Evolutionary conservation across 2,113 vertebrate species (phyloP), one percentile per base, ranked within the genome.

Genomic region (Heteronetta atricapilla): DNA sequence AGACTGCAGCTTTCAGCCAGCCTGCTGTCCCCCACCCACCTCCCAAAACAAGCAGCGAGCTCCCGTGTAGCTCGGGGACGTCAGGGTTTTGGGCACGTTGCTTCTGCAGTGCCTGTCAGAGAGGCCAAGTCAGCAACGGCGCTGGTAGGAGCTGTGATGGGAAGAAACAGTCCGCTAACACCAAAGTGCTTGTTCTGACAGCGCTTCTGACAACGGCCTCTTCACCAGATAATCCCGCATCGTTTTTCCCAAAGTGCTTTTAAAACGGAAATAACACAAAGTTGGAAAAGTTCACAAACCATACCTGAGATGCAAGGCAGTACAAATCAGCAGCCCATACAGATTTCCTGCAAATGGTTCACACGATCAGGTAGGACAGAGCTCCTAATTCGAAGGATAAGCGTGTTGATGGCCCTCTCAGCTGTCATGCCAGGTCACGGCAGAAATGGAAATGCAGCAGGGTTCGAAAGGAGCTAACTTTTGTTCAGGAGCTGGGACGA

Each of bases 191-290:
- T 59, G 48, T 81, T 89, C 94, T 44, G 74, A 86, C 68, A 74
- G 73, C 6, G 42, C 88, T 85, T 85, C 34, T 72, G 31, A 82
- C 78, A 93, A 88, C 85, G 36, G 33, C 67, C 63, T 88, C 63
- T 66, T 48, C 44, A 28, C 80, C 82, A 90, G 73, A 89, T 62
- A 92, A 93, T 25, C 29, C 89, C 13, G 46, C 31, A 3, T 33
- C 68, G 68, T 63, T 94, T 75, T 69, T 82, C 74, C 89, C 89
- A 75, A 94, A 94, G 87, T 79, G 93, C 91, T 86, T 95, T 95
- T 82, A 87, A 92, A 94, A 82, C 84, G 9, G 70, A 79, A 92
- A 69, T 64, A 84, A 64, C 74, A 23, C 11, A 3, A n/a, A 79
- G 62, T 82, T 79, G 81, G 36, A 66, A 66, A 91, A 94, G 77